phyloP scores from a whole-genome alignment of 2,113 vertebrate genomes.

The Corythaixoides concolor region DNA sequence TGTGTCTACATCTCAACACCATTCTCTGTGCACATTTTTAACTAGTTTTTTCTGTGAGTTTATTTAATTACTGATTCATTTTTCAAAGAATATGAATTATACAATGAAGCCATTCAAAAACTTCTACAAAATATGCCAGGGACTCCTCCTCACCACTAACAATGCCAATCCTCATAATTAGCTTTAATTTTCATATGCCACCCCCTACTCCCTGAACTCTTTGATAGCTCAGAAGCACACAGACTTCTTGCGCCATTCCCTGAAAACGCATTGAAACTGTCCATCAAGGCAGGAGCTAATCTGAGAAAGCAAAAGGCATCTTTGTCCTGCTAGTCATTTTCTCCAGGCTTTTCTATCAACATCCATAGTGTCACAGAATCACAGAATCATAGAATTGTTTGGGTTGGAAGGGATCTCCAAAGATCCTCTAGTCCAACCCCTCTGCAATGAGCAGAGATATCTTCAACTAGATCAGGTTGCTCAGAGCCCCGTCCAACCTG shows the following conservation, averaged over 20 bases:
- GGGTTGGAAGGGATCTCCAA: too few species aligned
- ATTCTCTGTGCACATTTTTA: background rate
- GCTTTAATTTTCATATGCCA: slow-evolving; percentile 3
- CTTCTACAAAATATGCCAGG: background rate
- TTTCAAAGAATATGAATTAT: background rate
- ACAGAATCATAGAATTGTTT: too few species aligned
- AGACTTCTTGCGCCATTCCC: background rate
- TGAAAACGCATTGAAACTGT: background rate
- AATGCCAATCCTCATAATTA: background rate
- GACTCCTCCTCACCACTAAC: background rate
- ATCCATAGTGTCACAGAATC: background rate
- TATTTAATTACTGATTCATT: background rate
- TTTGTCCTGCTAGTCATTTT: background rate
- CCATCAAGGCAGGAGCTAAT: background rate
- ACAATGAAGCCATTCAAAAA: background rate
- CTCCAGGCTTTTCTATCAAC: background rate
- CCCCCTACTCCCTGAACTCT: background rate
- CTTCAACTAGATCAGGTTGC: too few species aligned
- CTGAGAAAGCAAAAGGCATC: background rate
- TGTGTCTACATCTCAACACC: background rate
- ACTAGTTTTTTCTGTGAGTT: background rate
- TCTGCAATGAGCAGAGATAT: too few species aligned
- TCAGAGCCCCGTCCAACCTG: too few species aligned
- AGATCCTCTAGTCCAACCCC: too few species aligned
- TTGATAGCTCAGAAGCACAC: background rate